Evolutionary conservation across 2,888 invertebrate genomes (phyloP).

Genomic region (Lasioglossum calceatum): DNA sequence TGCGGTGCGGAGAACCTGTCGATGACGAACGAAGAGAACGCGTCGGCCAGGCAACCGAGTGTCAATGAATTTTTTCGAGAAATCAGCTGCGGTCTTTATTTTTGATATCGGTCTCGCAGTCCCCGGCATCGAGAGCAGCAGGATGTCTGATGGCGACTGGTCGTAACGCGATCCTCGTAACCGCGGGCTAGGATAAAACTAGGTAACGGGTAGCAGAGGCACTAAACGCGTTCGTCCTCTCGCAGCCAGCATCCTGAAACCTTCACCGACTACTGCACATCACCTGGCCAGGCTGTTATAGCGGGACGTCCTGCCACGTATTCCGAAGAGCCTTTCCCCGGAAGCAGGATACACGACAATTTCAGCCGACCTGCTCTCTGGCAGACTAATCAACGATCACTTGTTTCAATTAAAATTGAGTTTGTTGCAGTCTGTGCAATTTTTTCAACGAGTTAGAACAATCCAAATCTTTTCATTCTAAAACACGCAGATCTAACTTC

Average conservation of each 20-base stretch:
- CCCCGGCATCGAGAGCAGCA: slow-evolving; percentile 61
- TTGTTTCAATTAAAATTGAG: neutral
- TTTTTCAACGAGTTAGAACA: no score
- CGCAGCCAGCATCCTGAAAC: slow-evolving; percentile 61
- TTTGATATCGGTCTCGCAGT: slow-evolving; percentile 38
- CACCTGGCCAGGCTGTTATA: slow-evolving; percentile 45
- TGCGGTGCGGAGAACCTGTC: slow-evolving; percentile 14
- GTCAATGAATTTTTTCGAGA: slow-evolving; percentile 49
- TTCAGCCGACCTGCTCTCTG: neutral
- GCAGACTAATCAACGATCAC: neutral
- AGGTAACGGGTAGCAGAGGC: slow-evolving; percentile 79
- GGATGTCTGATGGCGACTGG: slow-evolving; percentile 72
- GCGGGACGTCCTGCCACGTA: slow-evolving; percentile 46
- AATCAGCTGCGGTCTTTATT: slow-evolving; percentile 44
- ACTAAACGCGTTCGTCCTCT: slow-evolving; percentile 68
- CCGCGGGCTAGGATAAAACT: slow-evolving; percentile 78
- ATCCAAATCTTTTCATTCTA: no score
- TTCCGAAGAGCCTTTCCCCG: neutral
- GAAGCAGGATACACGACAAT: neutral
- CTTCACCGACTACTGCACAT: slow-evolving; percentile 66
- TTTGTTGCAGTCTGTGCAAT: neutral
- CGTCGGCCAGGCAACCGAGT: slow-evolving; percentile 4
- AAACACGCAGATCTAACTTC: no score
- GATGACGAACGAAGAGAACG: slow-evolving; percentile 25
- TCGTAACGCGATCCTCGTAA: slow-evolving; percentile 78